phyloP scores from a whole-genome alignment of 2,888 invertebrate genomes.

The Zaprionus obscuricornis region DNA sequence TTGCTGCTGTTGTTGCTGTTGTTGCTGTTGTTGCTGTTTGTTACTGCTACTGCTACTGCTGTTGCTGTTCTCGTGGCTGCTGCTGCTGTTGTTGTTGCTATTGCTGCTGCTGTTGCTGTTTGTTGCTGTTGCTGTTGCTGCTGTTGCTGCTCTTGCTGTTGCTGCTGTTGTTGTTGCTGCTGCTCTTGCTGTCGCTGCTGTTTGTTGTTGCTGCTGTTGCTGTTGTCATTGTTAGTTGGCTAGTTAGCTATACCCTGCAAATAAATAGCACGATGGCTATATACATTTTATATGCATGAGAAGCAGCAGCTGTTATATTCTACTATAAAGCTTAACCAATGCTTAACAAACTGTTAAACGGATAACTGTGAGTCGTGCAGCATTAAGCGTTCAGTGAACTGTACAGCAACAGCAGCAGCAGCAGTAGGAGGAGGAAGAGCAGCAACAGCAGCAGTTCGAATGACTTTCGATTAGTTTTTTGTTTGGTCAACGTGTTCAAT shows the following conservation, averaged over 20 bases:
- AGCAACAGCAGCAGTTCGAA: too few relatives aligned
- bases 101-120: conserved; percentile 11
- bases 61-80: not conserved
- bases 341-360: too few relatives aligned
- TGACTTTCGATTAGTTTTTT: conserved; percentile 65
- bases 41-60: not conserved
- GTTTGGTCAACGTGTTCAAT: conserved; percentile 43
- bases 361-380: too few relatives aligned
- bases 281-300: too few relatives aligned
- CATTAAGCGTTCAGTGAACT: conserved; percentile 71
- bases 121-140: conserved; percentile 10
- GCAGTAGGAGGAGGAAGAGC: too few relatives aligned
- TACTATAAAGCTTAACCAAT: too few relatives aligned
- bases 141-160: conserved; percentile 1
- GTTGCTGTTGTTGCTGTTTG: conserved; percentile 21
- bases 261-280: too few relatives aligned
- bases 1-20: conserved; percentile 14
- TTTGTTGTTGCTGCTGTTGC: too few relatives aligned
- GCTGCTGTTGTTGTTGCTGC: conserved; percentile 6
- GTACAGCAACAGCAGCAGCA: conserved; percentile 23
- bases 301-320: too few relatives aligned
- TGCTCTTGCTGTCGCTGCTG: conserved; percentile 26
- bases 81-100: conserved; percentile 8
- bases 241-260: too few relatives aligned
- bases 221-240: too few relatives aligned